phyloP scores from a whole-genome alignment of 35 echinoderm and acorn worm genomes.

The Heliocidaris tuberculata region DNA sequence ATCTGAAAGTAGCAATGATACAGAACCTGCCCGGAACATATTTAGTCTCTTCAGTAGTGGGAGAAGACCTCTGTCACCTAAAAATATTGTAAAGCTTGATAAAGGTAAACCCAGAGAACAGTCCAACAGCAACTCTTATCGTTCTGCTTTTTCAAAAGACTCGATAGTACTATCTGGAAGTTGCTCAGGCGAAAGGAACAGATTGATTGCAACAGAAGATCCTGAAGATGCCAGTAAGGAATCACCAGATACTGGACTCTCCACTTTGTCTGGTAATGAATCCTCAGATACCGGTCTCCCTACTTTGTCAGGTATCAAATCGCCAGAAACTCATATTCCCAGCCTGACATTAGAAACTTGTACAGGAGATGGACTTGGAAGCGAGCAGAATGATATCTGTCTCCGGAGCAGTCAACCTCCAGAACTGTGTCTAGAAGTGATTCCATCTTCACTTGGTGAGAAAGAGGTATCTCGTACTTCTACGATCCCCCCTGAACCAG shows the following conservation, averaged over 20 bases:
- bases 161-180: background rate
- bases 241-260: background rate
- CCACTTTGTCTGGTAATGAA: background rate
- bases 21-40: background rate
- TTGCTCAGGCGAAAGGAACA: background rate
- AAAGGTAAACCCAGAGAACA: background rate
- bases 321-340: background rate
- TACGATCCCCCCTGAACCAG: background rate
- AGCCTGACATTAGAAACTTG: background rate
- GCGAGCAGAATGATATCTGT: background rate
- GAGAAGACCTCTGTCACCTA: background rate
- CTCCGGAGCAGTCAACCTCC: background rate
- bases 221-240: background rate
- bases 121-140: background rate
- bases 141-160: background rate
- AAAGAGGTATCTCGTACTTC: background rate
- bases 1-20: background rate
- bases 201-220: background rate
- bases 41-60: conserved; percentile 21
- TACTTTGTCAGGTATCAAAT: background rate
- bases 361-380: background rate
- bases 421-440: background rate
- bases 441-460: background rate
- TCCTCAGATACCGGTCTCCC: background rate
- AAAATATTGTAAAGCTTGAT: background rate